Base-by-base conservation (phyloP, 2,113 vertebrate species). In the Thomomys bottae region DNA sequence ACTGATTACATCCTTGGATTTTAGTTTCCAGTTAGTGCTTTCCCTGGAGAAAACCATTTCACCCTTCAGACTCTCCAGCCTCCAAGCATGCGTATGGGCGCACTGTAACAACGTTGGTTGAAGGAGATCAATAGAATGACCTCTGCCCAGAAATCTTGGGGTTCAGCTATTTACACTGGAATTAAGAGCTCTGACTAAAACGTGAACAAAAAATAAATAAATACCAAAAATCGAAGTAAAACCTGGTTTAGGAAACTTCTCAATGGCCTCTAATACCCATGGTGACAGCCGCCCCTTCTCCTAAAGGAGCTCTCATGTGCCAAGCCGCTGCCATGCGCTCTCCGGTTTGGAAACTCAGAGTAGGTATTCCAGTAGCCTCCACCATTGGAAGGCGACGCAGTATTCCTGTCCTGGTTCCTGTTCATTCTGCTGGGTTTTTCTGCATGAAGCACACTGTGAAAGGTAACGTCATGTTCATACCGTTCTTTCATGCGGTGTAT, bases 401-500 rank as follows among this genome's bases (percentile, higher is more conserved):
- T 64, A 42, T 40, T 87, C 84, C 90, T 88, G 86, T 96, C 96
- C 92, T 92, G 95, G 92, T 77, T 88, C 82, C 96, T 82, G 68
- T 85, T 94, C 9, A 71, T 90, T 72, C 97, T 88, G 91, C 94
- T 76, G 20, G 98, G 98, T 61, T 97, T 97, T 70, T 98, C 96
- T 5, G 98, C 96, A 0, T 26, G 97, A 68, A 98, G 98, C 72
- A 98, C 98, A 4, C 95, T 97, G 42, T 97, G 96, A 94, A 98
- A 98, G 32, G 98, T 98, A 30, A 98, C 97, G 2, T 96, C 82
- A 68, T 98, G 97, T 78, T 98, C 97, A 0, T 98, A 98, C 8
- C 96, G 75, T 42, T 98, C 97, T 89, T 98, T 98, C 98, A 98
- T 98, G 36, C 94, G 95, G 18, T 97, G 96, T 88, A 98, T 98